Evolutionary conservation across 2,888 invertebrate genomes (phyloP).

Genomic region (Pheosia gnoma): DNA sequence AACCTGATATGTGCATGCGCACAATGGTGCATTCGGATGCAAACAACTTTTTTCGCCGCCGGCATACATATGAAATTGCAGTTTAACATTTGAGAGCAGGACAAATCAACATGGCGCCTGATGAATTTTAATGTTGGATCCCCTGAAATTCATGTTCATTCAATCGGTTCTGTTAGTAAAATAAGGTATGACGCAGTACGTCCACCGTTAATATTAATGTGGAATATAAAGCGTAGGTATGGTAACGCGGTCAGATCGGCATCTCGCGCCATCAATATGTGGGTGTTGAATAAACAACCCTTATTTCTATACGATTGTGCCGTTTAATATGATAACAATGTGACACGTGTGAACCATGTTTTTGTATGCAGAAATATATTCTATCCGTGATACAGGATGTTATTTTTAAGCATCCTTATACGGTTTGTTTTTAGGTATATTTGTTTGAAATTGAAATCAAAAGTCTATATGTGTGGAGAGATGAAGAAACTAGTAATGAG

Average conservation of each 20-base stretch:
- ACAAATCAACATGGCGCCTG: conserved; percentile 38
- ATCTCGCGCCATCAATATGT: conserved; percentile 34
- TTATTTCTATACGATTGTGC: conserved; percentile 10
- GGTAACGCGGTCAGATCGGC: conserved; percentile 46
- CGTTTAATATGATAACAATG: conserved; percentile 5
- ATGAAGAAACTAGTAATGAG: too few species aligned
- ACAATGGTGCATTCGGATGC: conserved; percentile 1
- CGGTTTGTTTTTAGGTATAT: background rate
- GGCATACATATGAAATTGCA: conserved; percentile 36
- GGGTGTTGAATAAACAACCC: conserved; percentile 39
- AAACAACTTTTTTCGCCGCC: conserved; percentile 23
- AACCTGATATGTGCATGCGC: background rate
- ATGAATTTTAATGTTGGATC: conserved; percentile 57
- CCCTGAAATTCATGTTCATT: conserved; percentile 58
- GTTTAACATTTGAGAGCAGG: conserved; percentile 32
- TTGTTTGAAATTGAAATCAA: too few species aligned
- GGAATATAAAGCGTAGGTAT: conserved; percentile 70
- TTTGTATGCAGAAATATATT: conserved; percentile 2
- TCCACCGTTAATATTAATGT: conserved; percentile 77
- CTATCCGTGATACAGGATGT: background rate
- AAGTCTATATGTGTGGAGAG: too few species aligned
- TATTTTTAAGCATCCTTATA: background rate
- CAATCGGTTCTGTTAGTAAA: conserved; percentile 62
- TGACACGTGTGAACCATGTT: conserved; percentile 6
- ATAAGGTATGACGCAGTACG: conserved; percentile 69